These are phyloP conservation scores for Eugnorisma glareosa DNA, from an alignment of 2,888 invertebrate species.

Conservation along the genomic window DNA sequence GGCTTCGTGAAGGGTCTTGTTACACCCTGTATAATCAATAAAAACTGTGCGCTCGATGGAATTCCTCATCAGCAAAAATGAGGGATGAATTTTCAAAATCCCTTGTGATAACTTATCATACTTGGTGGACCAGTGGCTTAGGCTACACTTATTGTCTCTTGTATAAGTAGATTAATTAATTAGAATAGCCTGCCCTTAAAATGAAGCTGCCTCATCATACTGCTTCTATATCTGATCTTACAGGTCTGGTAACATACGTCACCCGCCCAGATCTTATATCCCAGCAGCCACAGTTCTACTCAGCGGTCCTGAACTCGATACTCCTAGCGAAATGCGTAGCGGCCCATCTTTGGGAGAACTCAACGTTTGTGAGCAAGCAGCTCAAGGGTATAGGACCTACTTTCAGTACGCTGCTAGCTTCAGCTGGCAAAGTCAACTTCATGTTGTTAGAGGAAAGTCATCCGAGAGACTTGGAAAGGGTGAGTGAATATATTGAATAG, in stretches of 20 bases:
- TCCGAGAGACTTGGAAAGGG: slow-evolving; percentile 94
- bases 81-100: too few species aligned
- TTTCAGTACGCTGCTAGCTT: slow-evolving; percentile 91
- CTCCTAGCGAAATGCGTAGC: slow-evolving; percentile 92
- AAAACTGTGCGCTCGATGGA: too few species aligned
- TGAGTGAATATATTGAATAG: slow-evolving; percentile 69
- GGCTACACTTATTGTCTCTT: not conserved
- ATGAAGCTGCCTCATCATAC: not conserved
- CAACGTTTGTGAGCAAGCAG: slow-evolving; percentile 92
- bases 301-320: slow-evolving; percentile 90
- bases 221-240: not conserved
- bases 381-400: slow-evolving; percentile 93
- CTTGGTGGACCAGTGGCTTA: not conserved
- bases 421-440: slow-evolving; percentile 93
- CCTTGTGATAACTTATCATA: not conserved
- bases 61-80: too few species aligned
- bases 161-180: not conserved
- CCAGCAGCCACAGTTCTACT: slow-evolving; percentile 82
- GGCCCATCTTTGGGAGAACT: slow-evolving; percentile 94
- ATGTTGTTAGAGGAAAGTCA: slow-evolving; percentile 91
- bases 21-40: too few species aligned
- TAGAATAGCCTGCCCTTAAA: not conserved
- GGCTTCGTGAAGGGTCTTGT: too few species aligned
- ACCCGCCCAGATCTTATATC: slow-evolving; percentile 80
- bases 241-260: slow-evolving; percentile 91